Base-by-base conservation (phyloP, 1,140 invertebrate genomes). In the Wiebesia pumilae region DNA sequence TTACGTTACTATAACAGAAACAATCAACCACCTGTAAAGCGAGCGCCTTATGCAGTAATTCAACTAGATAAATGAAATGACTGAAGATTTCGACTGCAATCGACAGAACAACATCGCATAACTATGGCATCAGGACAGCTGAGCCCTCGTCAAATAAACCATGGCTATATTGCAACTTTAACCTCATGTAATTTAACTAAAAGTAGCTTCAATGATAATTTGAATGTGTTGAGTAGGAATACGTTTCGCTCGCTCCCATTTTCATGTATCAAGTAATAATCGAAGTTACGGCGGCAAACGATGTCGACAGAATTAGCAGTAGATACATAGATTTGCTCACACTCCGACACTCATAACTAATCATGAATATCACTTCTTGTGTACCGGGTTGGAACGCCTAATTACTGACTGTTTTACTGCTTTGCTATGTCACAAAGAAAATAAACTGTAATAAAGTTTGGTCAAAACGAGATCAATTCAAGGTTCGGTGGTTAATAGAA, bases 201-300 rank as follows among this genome's bases (percentile, higher is more conserved):
- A 84, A 78, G 54, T 65, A 54, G 69, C n/a, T 54, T 40, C 19
- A 35, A 30, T 40, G 62, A 30, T 40, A 83, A 83, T 83, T 73
- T 75, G 30, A 33, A 21, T 47, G 16, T 1, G 10, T 33, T 3
- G 16, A 69, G 30, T 69, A 21, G 65, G 30, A 16, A 4, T 24
- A 10, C 58, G 2, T 24, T 3, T 14, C 4, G 21, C 65, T 7
- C 6, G 30, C n/a, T 35, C 65, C 9, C 12, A 4, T 30, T 16
- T 16, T 43, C 80, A 16, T 33, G n/a, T 78, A 78, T 30, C 3
- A 1, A 58, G 35, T 83, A 75, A 83, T 83, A 83, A 83, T 83
- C 35, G 82, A 73, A 62, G 69, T 62, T 62, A 27, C 24, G 14
- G 1, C 6, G 65, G 30, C 47, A 27, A 35, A 27, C 33, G 67